Conservation (phyloP, 2,888 invertebrate species). For the Choreutis nemorana region DNA sequence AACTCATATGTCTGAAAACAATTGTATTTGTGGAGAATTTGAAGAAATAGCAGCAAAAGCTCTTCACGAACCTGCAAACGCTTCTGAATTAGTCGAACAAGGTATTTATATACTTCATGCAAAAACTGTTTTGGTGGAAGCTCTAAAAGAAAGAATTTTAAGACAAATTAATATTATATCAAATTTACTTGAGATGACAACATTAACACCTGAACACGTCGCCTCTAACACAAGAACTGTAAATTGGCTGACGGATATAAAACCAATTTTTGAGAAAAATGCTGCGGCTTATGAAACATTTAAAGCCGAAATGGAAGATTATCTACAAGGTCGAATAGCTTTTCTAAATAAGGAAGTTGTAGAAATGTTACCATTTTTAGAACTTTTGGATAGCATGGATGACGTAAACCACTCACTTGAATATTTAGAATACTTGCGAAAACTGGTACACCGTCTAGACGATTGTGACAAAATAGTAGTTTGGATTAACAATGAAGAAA, state of each 20-base stretch:
- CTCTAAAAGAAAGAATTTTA: conserved; percentile 74
- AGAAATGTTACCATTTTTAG: conserved; percentile 77
- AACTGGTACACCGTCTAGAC: conserved; percentile 76
- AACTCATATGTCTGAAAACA: conserved; percentile 71
- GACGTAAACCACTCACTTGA: conserved; percentile 78
- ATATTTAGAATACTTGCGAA: conserved; percentile 80
- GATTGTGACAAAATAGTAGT: conserved; percentile 77
- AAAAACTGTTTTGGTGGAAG: conserved; percentile 74
- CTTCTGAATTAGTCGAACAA: conserved; percentile 82
- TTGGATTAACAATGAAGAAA: conserved; percentile 93
- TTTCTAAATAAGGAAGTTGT: conserved; percentile 75
- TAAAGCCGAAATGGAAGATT: conserved; percentile 87
- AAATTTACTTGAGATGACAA: conserved; percentile 78
- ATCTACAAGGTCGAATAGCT: conserved; percentile 72
- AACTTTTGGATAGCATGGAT: conserved; percentile 85
- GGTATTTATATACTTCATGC: conserved; percentile 83
- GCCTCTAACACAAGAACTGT: conserved; percentile 82
- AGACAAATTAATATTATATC: conserved; percentile 72
- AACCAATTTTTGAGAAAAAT: conserved; percentile 82
- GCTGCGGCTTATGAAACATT: conserved; percentile 80
- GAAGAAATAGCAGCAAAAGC: conserved; percentile 74
- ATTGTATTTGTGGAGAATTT: conserved; percentile 75
- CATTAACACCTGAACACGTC: conserved; percentile 77
- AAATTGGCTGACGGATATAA: conserved; percentile 83
- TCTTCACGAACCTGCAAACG: conserved; percentile 76